Conservation (phyloP, 2,113 vertebrate species). For the Sebastes fasciatus region DNA sequence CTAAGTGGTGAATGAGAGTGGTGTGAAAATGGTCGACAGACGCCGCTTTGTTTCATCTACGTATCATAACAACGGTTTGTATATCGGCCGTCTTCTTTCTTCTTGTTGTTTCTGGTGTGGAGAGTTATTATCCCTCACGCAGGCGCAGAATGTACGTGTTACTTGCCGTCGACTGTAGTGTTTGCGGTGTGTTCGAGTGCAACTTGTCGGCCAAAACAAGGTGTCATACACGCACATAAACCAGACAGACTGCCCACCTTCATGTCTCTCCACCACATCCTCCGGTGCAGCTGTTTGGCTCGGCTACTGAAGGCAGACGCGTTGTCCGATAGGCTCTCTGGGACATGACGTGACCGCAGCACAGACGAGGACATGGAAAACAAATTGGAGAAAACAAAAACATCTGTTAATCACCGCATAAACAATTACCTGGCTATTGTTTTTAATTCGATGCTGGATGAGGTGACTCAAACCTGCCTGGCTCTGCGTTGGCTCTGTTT, state of each 20-base stretch:
- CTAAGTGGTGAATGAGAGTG: too few species aligned
- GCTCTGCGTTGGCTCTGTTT: slow-evolving; percentile 3
- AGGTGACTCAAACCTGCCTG: slow-evolving; percentile 15
- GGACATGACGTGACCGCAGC: slow-evolving; percentile 51
- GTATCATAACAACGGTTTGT: too few species aligned
- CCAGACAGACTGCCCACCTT: slow-evolving; percentile 85
- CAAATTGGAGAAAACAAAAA: not conserved
- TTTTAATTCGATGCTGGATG: slow-evolving; percentile 2
- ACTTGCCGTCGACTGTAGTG: too few species aligned
- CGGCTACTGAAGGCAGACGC: slow-evolving; percentile 98
- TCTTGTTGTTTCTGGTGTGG: too few species aligned
- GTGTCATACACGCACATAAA: not conserved
- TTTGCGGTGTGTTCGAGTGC: too few species aligned
- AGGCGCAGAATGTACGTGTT: too few species aligned
- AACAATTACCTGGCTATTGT: slow-evolving; percentile 22
- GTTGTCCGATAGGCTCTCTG: slow-evolving; percentile 98
- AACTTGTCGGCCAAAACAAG: too few species aligned
- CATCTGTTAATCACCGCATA: slow-evolving; percentile 7
- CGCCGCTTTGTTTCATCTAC: too few species aligned
- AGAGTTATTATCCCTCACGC: too few species aligned
- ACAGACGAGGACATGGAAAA: slow-evolving; percentile 46
- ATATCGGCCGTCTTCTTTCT: too few species aligned
- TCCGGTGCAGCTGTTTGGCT: slow-evolving; percentile 96
- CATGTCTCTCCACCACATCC: slow-evolving; percentile 98
- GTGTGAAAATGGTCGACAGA: too few species aligned